Conservation (phyloP, 2,888 invertebrate genomes). For the Andrena marginata region DNA sequence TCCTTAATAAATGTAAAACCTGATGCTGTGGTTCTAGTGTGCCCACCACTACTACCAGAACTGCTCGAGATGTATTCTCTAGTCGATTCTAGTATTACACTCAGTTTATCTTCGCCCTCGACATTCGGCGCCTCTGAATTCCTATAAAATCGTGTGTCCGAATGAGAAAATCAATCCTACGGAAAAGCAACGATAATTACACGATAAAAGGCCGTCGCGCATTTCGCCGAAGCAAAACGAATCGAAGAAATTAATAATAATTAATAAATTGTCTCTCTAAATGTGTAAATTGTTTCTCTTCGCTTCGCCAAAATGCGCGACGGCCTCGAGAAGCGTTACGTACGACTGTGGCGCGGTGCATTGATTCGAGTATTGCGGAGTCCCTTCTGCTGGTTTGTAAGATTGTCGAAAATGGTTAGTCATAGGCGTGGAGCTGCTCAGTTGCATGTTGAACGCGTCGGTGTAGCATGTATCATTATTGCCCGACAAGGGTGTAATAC, state of each 20-base stretch:
- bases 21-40: slow-evolving; percentile 76
- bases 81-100: slow-evolving; percentile 88
- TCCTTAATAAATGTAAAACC: slow-evolving; percentile 79
- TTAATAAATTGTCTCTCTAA: no score
- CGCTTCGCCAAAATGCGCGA: background rate
- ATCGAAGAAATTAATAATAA: no score
- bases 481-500: slow-evolving; percentile 77
- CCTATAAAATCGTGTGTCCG: slow-evolving; percentile 58
- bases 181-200: background rate
- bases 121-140: slow-evolving; percentile 57
- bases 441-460: slow-evolving; percentile 78
- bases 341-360: slow-evolving; percentile 70
- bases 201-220: no score
- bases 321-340: slow-evolving; percentile 30
- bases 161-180: background rate
- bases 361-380: slow-evolving; percentile 68
- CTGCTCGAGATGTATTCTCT: slow-evolving; percentile 87
- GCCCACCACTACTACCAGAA: slow-evolving; percentile 76
- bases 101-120: slow-evolving; percentile 85
- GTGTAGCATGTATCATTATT: slow-evolving; percentile 81
- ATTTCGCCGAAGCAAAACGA: no score
- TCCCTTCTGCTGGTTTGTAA: slow-evolving; percentile 74
- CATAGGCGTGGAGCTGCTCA: slow-evolving; percentile 83
- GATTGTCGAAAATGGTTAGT: slow-evolving; percentile 79
- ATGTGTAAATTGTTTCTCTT: no score